phyloP scores from a whole-genome alignment of 2,113 vertebrate species.

The Corythornis cristatus region DNA sequence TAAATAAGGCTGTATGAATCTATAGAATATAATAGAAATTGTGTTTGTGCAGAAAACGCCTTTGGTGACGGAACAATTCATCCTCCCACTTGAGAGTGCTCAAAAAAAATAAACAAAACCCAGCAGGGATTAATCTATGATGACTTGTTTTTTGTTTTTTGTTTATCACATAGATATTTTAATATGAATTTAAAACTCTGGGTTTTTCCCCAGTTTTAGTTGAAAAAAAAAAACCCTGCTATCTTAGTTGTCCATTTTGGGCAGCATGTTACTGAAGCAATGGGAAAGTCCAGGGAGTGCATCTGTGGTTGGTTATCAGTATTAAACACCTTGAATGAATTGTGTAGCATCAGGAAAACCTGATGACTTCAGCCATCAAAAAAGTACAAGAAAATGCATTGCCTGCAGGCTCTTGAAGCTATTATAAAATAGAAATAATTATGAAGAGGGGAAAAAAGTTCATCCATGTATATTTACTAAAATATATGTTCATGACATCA shows the following conservation, averaged over 20 bases:
- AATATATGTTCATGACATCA: not conserved
- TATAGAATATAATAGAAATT: constrained; percentile 40
- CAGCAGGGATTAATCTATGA: constrained; percentile 21
- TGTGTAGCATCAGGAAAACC: constrained; percentile 1
- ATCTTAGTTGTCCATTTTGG: not conserved
- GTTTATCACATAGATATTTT: constrained; percentile 22
- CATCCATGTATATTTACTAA: not conserved
- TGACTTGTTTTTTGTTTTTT: not conserved
- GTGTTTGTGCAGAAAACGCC: constrained; percentile 1
- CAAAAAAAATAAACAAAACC: constrained; percentile 55
- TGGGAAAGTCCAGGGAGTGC: constrained; percentile 33
- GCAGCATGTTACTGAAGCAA: not conserved
- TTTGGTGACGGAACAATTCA: constrained; percentile 39
- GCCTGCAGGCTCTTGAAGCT: constrained; percentile 20
- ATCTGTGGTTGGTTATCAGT: constrained; percentile 51
- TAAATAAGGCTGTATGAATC: constrained; percentile 52
- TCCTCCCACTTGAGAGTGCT: not conserved
- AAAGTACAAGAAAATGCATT: constrained; percentile 27
- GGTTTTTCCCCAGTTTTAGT: constrained; percentile 25
- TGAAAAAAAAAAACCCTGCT: not conserved
- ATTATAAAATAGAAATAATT: constrained; percentile 30
- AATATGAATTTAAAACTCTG: constrained; percentile 7
- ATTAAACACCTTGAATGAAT: constrained; percentile 58
- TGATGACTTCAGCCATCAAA: constrained; percentile 33
- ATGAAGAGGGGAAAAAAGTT: not conserved